Base-by-base conservation (phyloP, 2,797 vertebrate genomes). In the Fundulus diaphanus region DNA sequence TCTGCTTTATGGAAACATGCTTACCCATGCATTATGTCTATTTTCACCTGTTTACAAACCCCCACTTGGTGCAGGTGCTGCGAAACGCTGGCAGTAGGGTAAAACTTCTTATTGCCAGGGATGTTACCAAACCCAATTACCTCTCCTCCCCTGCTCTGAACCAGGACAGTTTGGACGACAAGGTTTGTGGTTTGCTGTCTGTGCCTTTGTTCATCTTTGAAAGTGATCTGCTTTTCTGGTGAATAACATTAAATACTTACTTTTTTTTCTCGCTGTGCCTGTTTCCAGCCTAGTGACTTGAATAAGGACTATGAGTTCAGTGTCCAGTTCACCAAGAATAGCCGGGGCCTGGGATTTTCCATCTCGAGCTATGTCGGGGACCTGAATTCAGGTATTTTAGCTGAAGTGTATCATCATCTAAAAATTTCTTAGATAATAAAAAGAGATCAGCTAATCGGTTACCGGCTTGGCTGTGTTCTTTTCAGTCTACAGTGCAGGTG, bases 321-420 rank as follows among this genome's bases (percentile, higher is more conserved):
- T 52, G 95, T 98, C 77, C 95, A 97, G 80, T 96, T 97, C 78
- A 96, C 95, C 72, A 98, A 99, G 95, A 97, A 98, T 87, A 93
- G 90, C 74, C 95, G 95, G 46, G 97, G 96, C 66, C 92, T 99
- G 83, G 98, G 97, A 89, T 96, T 99, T 93, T 97, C 96, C 68
- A 96, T 97, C 90, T 95, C 96, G 76, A 96, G 96, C 83, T 97
- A 97, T 88, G 93, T 96, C 84, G 97, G 97, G 88, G 96, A 97
- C 83, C 95, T 96, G 76, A 95, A 95, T 68, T 95, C 96, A 94
- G 97, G 98, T 98, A 96, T 89, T 42, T 29, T 5, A 71, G 2
- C 13, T 27, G 13, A 6, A 5, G 63, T 48, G 29, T 37, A 72
- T 70, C 3, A 65, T 35, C 40, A 40, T 65, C 42, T 40, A 40